A percentile compares a stretch with the other conserved stretches of the same genome.
Conservation (phyloP, 2,113 vertebrate species). For the Macquaria ambigua region DNA sequence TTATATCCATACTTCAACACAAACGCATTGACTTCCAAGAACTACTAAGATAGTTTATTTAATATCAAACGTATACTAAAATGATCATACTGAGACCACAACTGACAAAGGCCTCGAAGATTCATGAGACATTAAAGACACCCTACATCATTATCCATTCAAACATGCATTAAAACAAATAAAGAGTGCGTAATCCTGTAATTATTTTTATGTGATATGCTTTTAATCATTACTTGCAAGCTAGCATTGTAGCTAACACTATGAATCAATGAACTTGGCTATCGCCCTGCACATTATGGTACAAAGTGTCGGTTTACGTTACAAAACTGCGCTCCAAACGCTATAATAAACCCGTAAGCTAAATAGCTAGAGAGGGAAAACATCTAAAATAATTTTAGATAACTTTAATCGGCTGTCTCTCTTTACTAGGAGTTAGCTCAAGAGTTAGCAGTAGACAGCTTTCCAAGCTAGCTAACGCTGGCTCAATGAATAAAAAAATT, state of each 20-base stretch:
- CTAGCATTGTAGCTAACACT: constrained; percentile 56
- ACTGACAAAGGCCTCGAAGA: not conserved
- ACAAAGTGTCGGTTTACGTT: constrained; percentile 17
- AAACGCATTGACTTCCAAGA: constrained; percentile 1
- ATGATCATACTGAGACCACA: not conserved
- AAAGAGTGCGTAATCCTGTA: not conserved
- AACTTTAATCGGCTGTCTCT: constrained; percentile 42
- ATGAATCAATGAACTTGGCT: constrained; percentile 78
- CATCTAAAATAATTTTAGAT: not conserved
- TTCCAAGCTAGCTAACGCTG: constrained; percentile 68
- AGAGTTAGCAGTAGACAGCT: constrained; percentile 55
- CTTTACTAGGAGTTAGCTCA: constrained; percentile 30
- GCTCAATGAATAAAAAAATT: constrained; percentile 70
- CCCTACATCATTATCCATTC: not conserved
- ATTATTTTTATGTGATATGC: not conserved
- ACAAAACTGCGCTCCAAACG: not conserved
- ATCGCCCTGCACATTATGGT: constrained; percentile 15
- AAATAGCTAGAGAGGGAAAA: not conserved
- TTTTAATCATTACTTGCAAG: constrained; percentile 32
- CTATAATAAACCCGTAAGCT: not conserved
- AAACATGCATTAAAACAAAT: not conserved
- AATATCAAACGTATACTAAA: not conserved
- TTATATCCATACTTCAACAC: constrained; percentile 11
- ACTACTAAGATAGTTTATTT: constrained; percentile 29
- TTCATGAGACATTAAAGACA: not conserved